phyloP scores from a whole-genome alignment of 2,113 vertebrate genomes.

The Lanius collurio region DNA sequence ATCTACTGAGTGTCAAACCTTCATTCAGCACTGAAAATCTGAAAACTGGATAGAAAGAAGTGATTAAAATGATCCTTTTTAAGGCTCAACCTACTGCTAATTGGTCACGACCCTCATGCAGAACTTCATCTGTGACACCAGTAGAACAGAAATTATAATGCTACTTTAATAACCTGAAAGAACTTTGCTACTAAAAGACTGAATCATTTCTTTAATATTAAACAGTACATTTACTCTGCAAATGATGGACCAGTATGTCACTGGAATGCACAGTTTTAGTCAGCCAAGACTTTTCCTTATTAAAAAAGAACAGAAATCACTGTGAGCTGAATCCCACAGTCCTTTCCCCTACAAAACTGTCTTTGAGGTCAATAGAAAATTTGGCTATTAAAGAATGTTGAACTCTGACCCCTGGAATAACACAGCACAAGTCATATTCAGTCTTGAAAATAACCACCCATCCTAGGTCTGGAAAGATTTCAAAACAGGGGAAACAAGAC shows the following conservation, averaged over 20 bases:
- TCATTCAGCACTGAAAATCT: not conserved
- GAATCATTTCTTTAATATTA: conserved; percentile 57
- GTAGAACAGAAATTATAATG: conserved; percentile 32
- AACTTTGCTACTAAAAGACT: conserved; percentile 27
- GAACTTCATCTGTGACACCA: conserved; percentile 39
- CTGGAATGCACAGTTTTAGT: conserved; percentile 12
- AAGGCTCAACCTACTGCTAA: conserved; percentile 21
- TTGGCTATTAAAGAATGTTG: not conserved
- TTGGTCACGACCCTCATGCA: not conserved
- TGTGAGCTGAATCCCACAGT: conserved; percentile 8
- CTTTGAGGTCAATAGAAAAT: conserved; percentile 32
- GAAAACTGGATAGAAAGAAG: not conserved
- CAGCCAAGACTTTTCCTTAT: conserved; percentile 19
- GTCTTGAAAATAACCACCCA: conserved; percentile 4
- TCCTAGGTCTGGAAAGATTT: not conserved
- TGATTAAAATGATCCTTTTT: not conserved
- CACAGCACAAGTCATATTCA: not conserved
- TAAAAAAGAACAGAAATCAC: conserved; percentile 32
- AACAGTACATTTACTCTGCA: conserved; percentile 59
- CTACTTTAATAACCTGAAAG: conserved; percentile 47
- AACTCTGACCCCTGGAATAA: not conserved
- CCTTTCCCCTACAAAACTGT: conserved; percentile 15
- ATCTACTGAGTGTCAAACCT: not conserved
- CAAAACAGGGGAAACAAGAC: not conserved
- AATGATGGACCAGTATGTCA: conserved; percentile 44